Evolutionary conservation across 2,888 invertebrate genomes (phyloP), one percentile per base, ranked within the genome.

Genomic region (Anagyrus pseudococci): DNA sequence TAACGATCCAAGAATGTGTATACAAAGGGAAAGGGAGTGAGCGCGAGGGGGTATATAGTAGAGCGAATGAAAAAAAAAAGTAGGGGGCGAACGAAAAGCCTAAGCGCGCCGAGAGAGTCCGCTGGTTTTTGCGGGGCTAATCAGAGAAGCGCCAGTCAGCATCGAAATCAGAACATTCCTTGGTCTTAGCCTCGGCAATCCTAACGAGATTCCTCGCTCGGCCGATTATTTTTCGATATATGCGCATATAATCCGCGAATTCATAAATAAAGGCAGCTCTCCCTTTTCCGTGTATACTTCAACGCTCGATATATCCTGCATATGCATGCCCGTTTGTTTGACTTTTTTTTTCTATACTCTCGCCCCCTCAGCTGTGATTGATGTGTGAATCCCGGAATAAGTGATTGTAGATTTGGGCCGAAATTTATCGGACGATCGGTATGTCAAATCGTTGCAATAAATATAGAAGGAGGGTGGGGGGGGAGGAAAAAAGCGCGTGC

Each of bases 91-190:
- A 49, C 52, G 52, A 52, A 57, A 47, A 56, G 52, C 48, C 33
- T 33, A 48, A 53, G 58, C 48, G 44, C 48, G 19, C 29, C n/a
- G n/a, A n/a, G n/a, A n/a, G n/a, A 43, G 20, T 33, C 44, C 2
- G 22, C 50, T 4, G 22, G 29, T 60, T 65, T 65, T 65, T 65
- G 54, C 43, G 26, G n/a, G 52, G 29, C 62, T 62, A 66, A 62
- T 66, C 62, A 57, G 62, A 44, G 25, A 66, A 66, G 66, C 66
- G 66, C 66, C 66, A 62, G 62, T 62, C 65, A 50, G 49, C 64
- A 44, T 41, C 61, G 61, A 55, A 58, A 62, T 65, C 61, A 41
- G 65, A 46, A 61, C 57, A 65, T 65, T 65, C 60, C 50, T 50
- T 44, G 22, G 22, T 40, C 37, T 48, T 54, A 29, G 10, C 29